Conservation (phyloP, 2,113 vertebrate genomes). For the Catagonus wagneri region DNA sequence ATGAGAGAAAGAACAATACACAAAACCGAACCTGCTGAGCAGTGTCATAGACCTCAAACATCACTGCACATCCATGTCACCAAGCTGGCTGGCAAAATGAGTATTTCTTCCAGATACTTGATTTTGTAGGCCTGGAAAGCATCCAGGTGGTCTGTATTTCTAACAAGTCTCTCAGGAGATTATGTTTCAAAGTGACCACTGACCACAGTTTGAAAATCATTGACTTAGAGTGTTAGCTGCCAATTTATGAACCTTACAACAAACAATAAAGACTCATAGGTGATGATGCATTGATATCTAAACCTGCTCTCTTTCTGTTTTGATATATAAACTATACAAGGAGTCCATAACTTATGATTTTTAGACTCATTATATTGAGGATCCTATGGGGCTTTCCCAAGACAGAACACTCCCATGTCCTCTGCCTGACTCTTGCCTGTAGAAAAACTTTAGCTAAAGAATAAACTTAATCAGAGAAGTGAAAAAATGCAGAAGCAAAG, state of each 20-base stretch:
- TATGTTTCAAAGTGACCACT: not conserved
- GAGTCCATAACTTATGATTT: not conserved
- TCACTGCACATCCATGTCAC: no score
- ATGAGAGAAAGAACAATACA: not conserved
- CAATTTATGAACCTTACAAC: not conserved
- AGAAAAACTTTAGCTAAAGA: no score
- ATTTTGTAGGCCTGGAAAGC: not conserved
- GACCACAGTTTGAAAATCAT: not conserved
- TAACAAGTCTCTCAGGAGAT: not conserved
- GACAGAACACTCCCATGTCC: no score
- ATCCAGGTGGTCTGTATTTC: not conserved
- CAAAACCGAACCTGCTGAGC: not conserved
- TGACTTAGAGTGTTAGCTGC: not conserved
- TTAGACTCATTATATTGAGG: not conserved
- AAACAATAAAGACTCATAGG: not conserved
- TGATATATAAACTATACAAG: not conserved
- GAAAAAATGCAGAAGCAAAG: no score
- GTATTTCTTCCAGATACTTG: not conserved
- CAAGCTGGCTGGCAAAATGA: not conserved
- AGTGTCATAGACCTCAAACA: not conserved
- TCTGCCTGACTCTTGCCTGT: no score
- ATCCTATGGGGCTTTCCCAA: no score
- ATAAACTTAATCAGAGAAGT: no score
- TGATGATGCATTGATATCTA: not conserved
- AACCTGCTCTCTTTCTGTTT: not conserved